Percentiles rank a stretch among this genome's conserved stretches.
phyloP scores from a whole-genome alignment of 2,888 invertebrate species.

The Heliconius charithonia region DNA sequence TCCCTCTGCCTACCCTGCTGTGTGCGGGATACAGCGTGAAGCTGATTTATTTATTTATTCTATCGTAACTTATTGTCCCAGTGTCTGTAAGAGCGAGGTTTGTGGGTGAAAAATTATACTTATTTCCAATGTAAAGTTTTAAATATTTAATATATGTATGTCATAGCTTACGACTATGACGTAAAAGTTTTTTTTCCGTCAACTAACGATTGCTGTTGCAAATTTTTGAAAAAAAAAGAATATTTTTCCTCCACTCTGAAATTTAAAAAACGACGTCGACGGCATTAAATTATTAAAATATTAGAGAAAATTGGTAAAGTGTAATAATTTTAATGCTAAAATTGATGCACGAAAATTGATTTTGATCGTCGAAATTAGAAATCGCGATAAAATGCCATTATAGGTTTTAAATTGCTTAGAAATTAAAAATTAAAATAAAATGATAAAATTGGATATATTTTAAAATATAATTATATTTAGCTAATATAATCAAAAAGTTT shows the following conservation, averaged over 20 bases:
- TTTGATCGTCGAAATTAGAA: constrained; percentile 4
- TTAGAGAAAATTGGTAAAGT: neutral
- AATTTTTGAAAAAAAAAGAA: too few species aligned
- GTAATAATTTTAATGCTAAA: constrained; percentile 1
- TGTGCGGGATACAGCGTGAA: too few species aligned
- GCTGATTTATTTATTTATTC: too few species aligned
- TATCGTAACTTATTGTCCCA: too few species aligned
- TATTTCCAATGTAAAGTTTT: too few species aligned
- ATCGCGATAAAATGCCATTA: constrained; percentile 1
- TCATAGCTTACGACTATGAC: too few species aligned
- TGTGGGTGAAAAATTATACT: too few species aligned
- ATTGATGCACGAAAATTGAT: constrained; percentile 15
- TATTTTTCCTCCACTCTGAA: neutral
- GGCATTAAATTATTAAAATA: neutral
- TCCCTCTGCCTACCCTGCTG: too few species aligned
- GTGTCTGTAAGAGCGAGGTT: too few species aligned
- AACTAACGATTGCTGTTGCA: too few species aligned
- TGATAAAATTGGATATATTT: neutral
- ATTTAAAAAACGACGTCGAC: neutral
- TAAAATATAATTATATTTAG: neutral
- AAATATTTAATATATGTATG: too few species aligned
- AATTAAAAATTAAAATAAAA: neutral
- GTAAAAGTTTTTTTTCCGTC: too few species aligned
- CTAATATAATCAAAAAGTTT: neutral
- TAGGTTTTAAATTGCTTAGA: neutral